Percentiles rank a stretch among this genome's conserved stretches.
These are phyloP conservation scores for Zaprionus nigranus DNA, from an alignment of 1,140 invertebrate species.

Conservation along the genomic window DNA sequence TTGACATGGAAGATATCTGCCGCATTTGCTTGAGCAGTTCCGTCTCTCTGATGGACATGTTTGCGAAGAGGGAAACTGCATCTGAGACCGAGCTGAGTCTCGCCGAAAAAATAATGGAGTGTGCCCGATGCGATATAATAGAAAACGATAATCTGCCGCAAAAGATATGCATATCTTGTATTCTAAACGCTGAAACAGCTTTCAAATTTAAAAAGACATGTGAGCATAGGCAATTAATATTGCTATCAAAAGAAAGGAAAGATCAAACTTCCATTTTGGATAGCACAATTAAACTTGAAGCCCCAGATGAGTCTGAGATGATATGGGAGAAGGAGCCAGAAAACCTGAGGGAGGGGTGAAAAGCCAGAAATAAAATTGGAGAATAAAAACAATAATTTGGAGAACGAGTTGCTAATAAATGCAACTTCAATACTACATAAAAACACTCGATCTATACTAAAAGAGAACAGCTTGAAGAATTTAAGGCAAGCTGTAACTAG, in stretches of 20 bases:
- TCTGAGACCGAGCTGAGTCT: background rate
- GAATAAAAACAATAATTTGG: too few relatives aligned
- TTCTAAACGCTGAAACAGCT: background rate
- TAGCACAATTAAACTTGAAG: background rate
- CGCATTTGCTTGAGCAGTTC: background rate
- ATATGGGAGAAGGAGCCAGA: too few relatives aligned
- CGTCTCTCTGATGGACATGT: slow-evolving; percentile 6
- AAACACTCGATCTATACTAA: background rate
- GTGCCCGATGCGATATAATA: background rate
- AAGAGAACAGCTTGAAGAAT: background rate
- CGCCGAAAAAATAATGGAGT: background rate
- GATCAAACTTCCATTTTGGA: background rate
- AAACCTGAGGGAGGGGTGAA: too few relatives aligned
- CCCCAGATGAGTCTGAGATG: too few relatives aligned
- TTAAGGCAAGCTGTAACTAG: background rate
- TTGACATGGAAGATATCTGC: background rate
- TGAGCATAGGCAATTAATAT: background rate
- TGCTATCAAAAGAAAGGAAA: background rate
- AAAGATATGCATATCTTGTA: slow-evolving; percentile 10
- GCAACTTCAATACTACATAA: background rate
- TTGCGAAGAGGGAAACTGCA: background rate
- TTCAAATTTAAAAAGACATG: background rate
- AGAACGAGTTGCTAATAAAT: too few relatives aligned
- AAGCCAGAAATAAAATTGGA: too few relatives aligned
- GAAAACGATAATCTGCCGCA: background rate